Evolutionary conservation across 2,888 invertebrate species (phyloP), one percentile per base, ranked within the genome.

Genomic region (Drosophila pseudotakahashii): DNA sequence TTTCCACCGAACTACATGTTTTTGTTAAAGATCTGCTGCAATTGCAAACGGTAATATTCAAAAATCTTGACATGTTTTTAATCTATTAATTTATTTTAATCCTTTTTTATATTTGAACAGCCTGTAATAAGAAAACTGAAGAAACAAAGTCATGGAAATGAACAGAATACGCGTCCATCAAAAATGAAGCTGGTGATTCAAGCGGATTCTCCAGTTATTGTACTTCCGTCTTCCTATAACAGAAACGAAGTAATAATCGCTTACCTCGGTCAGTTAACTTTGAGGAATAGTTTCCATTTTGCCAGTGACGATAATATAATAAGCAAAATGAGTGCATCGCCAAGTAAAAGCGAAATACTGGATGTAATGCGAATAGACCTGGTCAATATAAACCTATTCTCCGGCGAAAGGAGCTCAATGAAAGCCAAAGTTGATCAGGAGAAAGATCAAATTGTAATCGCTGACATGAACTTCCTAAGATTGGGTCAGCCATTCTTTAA

Each of bases 21-120:
- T 98, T 98, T 92, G 96, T 97, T 75, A 93, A 94, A 52, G 96
- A 97, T 89, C 97, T 99, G 91, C 94, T 96, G 5, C 95, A 97
- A 88, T 92, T 98, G 53, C 96, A 97, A 89, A 95, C 96, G 67
- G 95, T 97, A 67, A 94, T 97, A 7, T 10, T 7, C 0, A n/a
- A 4, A 5, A 2, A 13, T 7, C 7, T 30, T 26, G 32, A 0
- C 2, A 0, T 0, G 0, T 7, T 14, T 0, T 7, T 7, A 16
- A 13, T 5, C 41, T 3, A 9, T 7, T 7, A 16, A 13, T 5
- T 45, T 3, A 9, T 23, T 36, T 9, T 23, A 9, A 14, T 48
- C 7, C 2, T 0, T 0, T 14, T 37, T 41, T 11, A 0, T 34
- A 4, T 78, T 81, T 26, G 2, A 11, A 2, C 4, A 91, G 90